Conservation (phyloP, 1,140 invertebrate genomes). For the Leucophenga varia region DNA sequence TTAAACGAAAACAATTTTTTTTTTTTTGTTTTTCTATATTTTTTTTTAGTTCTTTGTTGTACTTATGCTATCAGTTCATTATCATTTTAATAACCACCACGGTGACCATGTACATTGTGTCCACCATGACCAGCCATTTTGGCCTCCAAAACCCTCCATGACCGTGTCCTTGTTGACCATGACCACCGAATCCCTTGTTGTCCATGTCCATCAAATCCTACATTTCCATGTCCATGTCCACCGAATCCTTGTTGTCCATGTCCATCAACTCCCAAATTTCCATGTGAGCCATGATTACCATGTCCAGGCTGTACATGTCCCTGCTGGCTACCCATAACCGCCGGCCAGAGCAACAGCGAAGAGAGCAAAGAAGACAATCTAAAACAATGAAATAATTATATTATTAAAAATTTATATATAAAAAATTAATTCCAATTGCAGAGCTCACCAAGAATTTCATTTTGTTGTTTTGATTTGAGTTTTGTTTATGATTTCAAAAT, state of each 20-base stretch:
- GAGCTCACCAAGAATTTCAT: conserved; percentile 37
- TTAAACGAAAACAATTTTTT: too few species aligned
- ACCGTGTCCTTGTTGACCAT: conserved; percentile 4
- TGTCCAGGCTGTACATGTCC: conserved; percentile 9
- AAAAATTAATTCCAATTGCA: too few species aligned
- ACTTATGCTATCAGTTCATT: too few species aligned
- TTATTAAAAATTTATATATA: too few species aligned
- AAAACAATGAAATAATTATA: not conserved
- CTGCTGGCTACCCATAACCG: conserved; percentile 12
- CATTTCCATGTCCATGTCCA: conserved; percentile 13
- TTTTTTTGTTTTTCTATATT: too few species aligned
- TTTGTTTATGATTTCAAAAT: conserved; percentile 14
- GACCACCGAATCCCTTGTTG: conserved; percentile 18
- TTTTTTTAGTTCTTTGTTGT: too few species aligned
- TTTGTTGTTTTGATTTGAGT: conserved; percentile 8
- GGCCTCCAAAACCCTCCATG: too few species aligned
- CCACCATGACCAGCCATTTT: conserved; percentile 11
- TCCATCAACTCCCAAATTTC: conserved; percentile 1
- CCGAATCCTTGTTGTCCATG: conserved; percentile 18
- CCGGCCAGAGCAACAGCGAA: conserved; percentile 21
- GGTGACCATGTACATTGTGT: too few species aligned
- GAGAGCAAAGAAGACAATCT: conserved; percentile 30
- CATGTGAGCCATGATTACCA: not conserved
- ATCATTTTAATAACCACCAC: too few species aligned
- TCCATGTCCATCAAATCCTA: conserved; percentile 7